A percentile compares a stretch with the other conserved stretches of the same genome.
These are phyloP conservation scores for Carassius auratus DNA, from an alignment of 2,113 vertebrate species.

Conservation along the genomic window DNA sequence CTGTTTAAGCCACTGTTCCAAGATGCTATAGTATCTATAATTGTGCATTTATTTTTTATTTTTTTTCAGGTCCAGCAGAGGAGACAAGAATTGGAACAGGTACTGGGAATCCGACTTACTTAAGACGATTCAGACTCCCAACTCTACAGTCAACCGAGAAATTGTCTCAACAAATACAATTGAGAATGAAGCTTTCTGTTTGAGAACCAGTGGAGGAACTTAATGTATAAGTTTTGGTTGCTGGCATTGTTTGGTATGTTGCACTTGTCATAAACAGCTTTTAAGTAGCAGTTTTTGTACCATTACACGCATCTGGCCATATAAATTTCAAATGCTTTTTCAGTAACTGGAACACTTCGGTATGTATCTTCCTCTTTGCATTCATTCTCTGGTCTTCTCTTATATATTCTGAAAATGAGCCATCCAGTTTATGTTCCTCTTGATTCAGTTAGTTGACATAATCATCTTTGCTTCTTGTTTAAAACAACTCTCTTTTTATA, in stretches of 20 bases:
- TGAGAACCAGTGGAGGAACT: no score
- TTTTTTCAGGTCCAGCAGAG: slow-evolving; percentile 89
- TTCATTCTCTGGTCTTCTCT: background rate
- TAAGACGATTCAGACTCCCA: slow-evolving; percentile 65
- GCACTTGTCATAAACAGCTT: background rate
- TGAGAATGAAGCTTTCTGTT: background rate
- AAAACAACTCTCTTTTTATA: background rate
- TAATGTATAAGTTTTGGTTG: background rate
- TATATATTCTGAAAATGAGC: background rate
- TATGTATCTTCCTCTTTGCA: background rate
- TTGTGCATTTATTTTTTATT: background rate
- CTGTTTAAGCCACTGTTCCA: no score
- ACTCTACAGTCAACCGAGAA: background rate
- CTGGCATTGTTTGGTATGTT: background rate
- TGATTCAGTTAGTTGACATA: background rate
- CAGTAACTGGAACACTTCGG: slow-evolving; percentile 20
- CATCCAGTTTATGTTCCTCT: background rate
- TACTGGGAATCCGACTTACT: slow-evolving; percentile 93
- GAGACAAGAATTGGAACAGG: slow-evolving; percentile 97
- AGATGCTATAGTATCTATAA: background rate
- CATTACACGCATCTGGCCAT: background rate
- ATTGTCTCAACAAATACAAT: background rate
- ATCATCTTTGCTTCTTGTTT: background rate
- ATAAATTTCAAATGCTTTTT: background rate
- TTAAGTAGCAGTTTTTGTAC: background rate